Conservation (phyloP, 2,888 invertebrate species). For the Caenorhabditis japonica region DNA sequence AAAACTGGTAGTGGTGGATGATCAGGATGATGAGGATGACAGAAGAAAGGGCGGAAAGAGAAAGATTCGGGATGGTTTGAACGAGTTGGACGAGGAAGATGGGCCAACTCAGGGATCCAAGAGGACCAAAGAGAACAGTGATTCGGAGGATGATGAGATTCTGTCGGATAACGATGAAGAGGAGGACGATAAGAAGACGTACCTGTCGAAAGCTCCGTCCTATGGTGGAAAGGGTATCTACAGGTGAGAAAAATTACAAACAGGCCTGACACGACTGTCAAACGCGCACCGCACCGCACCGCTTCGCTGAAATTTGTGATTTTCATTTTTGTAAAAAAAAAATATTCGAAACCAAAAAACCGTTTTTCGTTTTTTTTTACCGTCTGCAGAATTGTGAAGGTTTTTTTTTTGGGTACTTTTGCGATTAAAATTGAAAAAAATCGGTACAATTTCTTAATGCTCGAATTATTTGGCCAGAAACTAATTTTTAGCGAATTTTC, state of each 20-base stretch:
- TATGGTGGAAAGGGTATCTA: constrained; percentile 68
- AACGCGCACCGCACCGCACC: no score
- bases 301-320: no score
- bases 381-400: no score
- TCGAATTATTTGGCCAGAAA: no score
- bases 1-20: constrained; percentile 65
- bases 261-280: no score
- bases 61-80: constrained; percentile 40
- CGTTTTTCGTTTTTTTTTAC: no score
- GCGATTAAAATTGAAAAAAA: no score
- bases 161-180: constrained; percentile 50
- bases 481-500: no score
- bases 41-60: constrained; percentile 50
- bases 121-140: constrained; percentile 55
- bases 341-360: no score
- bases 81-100: constrained; percentile 59
- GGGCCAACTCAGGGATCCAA: constrained; percentile 41
- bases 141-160: constrained; percentile 58
- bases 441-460: no score
- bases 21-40: constrained; percentile 48
- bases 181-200: constrained; percentile 32
- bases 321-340: no score
- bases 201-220: constrained; percentile 31
- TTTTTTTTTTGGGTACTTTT: no score
- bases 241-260: constrained; percentile 24